These are phyloP conservation scores for Palaemon carinicauda DNA, from an alignment of 1,140 invertebrate species.

Conservation along the genomic window DNA sequence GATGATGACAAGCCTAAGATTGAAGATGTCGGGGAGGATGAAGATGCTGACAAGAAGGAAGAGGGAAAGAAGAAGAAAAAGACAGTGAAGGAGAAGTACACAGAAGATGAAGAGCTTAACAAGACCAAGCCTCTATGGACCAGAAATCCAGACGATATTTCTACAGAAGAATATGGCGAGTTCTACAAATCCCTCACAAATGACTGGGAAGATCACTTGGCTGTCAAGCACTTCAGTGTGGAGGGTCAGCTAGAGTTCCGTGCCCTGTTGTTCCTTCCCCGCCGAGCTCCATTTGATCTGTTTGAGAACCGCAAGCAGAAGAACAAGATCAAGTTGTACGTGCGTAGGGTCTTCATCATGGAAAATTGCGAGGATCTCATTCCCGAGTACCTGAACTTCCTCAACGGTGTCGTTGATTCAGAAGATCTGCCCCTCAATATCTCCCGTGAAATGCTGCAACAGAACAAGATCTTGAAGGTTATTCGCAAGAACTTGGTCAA, in stretches of 20 bases:
- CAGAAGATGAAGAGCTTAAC: constrained; percentile 97
- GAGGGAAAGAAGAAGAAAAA: constrained; percentile 90
- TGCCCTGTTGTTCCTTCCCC: constrained; percentile 92
- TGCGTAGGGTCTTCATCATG: constrained; percentile 90
- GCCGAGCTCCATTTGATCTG: constrained; percentile 95
- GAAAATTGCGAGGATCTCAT: constrained; percentile 99
- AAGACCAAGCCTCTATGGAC: constrained; percentile 99
- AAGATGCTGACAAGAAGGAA: constrained; percentile 79
- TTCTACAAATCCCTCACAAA: constrained; percentile 99
- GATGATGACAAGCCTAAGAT: constrained; percentile 78
- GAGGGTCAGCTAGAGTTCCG: constrained; percentile 98
- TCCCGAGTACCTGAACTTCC: constrained; percentile 97
- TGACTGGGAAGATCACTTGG: constrained; percentile 99
- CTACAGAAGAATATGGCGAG: constrained; percentile 97
- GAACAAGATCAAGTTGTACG: constrained; percentile 93
- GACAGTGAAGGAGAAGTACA: constrained; percentile 98
- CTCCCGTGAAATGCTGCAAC: constrained; percentile 98
- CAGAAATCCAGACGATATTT: constrained; percentile 96
- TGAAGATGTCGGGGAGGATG: constrained; percentile 91
- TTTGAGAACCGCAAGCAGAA: constrained; percentile 98
- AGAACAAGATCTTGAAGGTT: constrained; percentile 97
- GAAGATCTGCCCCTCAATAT: constrained; percentile 98
- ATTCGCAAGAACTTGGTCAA: constrained; percentile 99
- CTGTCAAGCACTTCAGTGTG: constrained; percentile 98
- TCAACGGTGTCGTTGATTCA: constrained; percentile 96